phyloP scores from a whole-genome alignment of 2,888 invertebrate genomes.

The Dermolepida albohirtum region DNA sequence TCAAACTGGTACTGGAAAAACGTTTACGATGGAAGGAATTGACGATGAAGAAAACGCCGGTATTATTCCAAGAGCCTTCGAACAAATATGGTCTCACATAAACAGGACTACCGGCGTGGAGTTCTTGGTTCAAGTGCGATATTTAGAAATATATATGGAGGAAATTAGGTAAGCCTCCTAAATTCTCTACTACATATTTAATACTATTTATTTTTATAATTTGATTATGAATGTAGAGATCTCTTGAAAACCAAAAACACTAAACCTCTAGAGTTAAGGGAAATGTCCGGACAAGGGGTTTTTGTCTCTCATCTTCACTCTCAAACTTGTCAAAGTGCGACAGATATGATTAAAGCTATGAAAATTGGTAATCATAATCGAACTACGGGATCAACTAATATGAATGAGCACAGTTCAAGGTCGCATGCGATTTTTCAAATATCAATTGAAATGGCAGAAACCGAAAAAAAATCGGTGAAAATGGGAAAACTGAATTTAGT shows the following conservation, averaged over 20 bases:
- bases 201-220: neutral
- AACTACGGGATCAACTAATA: conserved; percentile 78
- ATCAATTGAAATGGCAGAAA: conserved; percentile 93
- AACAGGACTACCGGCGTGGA: conserved; percentile 90
- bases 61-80: conserved; percentile 92
- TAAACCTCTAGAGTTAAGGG: conserved; percentile 70
- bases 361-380: conserved; percentile 92
- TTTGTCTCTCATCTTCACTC: conserved; percentile 96
- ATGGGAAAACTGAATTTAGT: conserved; percentile 97
- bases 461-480: conserved; percentile 71
- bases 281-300: conserved; percentile 78
- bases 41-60: conserved; percentile 71
- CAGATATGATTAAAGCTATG: conserved; percentile 96
- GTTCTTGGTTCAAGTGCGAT: conserved; percentile 95
- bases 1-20: conserved; percentile 96
- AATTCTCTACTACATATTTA: neutral
- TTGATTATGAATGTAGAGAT: conserved; percentile 67
- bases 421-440: conserved; percentile 99
- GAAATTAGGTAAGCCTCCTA: conserved; percentile 74
- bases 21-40: conserved; percentile 81
- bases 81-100: conserved; percentile 97
- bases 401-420: conserved; percentile 95
- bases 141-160: conserved; percentile 97
- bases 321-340: conserved; percentile 92
- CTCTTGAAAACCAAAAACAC: conserved; percentile 72